Base-by-base conservation (phyloP, 2,113 vertebrate genomes). In the Neogale vison region DNA sequence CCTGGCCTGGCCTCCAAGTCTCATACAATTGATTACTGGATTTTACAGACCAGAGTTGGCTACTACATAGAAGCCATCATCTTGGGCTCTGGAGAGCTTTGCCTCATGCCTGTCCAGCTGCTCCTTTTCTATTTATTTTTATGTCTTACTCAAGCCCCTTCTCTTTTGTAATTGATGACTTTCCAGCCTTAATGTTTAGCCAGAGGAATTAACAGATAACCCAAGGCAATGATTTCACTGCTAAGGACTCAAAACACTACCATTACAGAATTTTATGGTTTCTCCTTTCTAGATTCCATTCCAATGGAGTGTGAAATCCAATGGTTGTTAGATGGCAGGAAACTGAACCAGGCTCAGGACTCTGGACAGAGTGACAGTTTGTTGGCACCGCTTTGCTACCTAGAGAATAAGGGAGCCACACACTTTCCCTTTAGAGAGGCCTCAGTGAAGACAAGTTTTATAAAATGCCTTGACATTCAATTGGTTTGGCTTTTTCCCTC, bases 101-200 rank as follows among this genome's bases (percentile, higher is more conserved):
- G 88, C 89, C 90, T 98, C 42, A 83, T 86, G 59, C 59, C 95
- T 93, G 85, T 95, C 89, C 96, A 98, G 36, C 79, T 98, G 94
- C 55, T 97, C 88, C 76, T 96, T 93, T 91, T 96, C 96, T 97
- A 47, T 98, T 98, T 98, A 98, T 96, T 98, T 97, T 97, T 96
- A 95, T 97, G 91, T 95, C 88, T 90, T 96, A 96, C 81, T 97
- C 79, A 97, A 97, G 74, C n/a, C 80, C 71, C 90, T 97, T 98
- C 47, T 95, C 89, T 97, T 98, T 97, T 97, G 88, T 91, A 97
- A 96, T 63, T 96, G 97, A 98, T 98, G 93, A 57, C 50, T 97
- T 98, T 97, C 97, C 94, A 97, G 92, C 80, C 52, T 97, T 93
- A 92, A 69, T 87, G 57, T 97, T 96, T 95, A 97, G 67, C 96